phyloP scores from a whole-genome alignment of 2,797 vertebrate genomes.

The Varecia variegata region DNA sequence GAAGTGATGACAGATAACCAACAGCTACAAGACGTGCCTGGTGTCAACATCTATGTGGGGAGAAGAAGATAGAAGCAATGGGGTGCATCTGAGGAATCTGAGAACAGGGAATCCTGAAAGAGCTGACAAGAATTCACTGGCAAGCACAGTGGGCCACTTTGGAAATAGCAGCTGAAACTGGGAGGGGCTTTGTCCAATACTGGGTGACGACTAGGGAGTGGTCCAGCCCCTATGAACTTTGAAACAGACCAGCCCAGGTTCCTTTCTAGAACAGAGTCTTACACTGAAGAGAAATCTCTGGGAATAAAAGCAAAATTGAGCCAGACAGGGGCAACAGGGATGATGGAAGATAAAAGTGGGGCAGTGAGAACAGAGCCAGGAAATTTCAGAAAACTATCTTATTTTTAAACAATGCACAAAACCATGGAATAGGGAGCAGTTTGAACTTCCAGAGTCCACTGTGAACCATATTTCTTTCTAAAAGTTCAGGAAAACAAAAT shows the following conservation, averaged over 20 bases:
- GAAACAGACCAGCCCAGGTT: background rate
- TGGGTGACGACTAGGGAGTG: background rate
- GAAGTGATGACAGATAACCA: background rate
- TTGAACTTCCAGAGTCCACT: background rate
- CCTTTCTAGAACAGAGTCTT: background rate
- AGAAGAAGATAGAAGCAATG: background rate
- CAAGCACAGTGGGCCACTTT: background rate
- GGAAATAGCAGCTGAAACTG: background rate
- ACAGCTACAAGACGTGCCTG: background rate
- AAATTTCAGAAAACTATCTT: background rate
- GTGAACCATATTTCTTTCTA: background rate
- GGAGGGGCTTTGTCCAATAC: background rate
- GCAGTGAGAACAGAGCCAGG: background rate
- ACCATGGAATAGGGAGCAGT: background rate
- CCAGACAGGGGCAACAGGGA: background rate
- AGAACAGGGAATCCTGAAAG: background rate
- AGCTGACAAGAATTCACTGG: background rate
- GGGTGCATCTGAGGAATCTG: background rate
- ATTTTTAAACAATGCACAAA: background rate
- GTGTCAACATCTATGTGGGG: background rate
- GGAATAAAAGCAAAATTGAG: background rate
- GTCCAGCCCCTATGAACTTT: background rate
- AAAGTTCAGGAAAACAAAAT: background rate
- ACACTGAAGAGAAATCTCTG: background rate
- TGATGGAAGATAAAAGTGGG: background rate